Evolutionary conservation across 2,797 vertebrate species (phyloP).

Genomic region (Paguma larvata): DNA sequence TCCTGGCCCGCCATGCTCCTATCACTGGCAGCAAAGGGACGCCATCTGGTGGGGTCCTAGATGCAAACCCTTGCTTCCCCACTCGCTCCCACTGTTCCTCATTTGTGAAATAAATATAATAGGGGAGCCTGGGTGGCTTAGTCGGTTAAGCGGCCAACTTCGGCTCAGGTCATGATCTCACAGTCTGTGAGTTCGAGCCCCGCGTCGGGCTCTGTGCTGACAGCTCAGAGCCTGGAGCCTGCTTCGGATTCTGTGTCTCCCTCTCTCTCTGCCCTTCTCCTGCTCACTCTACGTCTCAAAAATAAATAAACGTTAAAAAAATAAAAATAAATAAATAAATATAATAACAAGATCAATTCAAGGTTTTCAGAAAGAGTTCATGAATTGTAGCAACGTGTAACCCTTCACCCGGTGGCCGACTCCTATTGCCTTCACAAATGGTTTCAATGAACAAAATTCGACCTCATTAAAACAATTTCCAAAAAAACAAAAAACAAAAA

Average conservation of each 20-base stretch:
- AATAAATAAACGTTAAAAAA: too few relatives aligned
- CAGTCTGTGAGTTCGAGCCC: too few relatives aligned
- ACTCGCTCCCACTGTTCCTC: neutral
- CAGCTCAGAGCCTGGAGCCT: too few relatives aligned
- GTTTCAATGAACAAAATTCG: neutral
- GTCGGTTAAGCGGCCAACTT: too few relatives aligned
- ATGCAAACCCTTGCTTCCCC: neutral
- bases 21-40: fast-evolving
- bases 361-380: neutral
- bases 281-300: too few relatives aligned
- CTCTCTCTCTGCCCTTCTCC: too few relatives aligned
- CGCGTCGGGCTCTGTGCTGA: too few relatives aligned
- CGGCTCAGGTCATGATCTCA: too few relatives aligned
- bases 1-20: fast-evolving
- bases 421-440: neutral
- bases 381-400: neutral
- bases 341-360: neutral
- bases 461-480: neutral
- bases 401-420: neutral
- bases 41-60: fast-evolving
- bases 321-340: neutral
- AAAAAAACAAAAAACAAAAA: neutral
- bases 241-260: too few relatives aligned
- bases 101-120: neutral
- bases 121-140: too few relatives aligned